Base-by-base conservation (phyloP, 2,113 vertebrate species). In the Grammomys dolichurus region DNA sequence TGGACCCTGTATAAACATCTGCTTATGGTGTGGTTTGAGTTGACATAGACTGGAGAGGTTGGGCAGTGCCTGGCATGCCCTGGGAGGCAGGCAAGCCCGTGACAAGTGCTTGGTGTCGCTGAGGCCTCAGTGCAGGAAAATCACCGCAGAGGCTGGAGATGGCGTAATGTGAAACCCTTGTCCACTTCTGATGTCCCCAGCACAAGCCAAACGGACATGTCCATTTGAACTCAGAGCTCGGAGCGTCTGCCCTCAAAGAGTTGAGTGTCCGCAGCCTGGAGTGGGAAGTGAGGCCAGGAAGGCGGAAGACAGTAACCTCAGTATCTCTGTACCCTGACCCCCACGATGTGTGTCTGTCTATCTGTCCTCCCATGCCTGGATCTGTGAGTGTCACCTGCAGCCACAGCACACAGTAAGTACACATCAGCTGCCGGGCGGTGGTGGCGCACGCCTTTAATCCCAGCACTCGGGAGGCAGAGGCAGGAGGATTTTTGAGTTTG, bases 141-240 rank as follows among this genome's bases (percentile, higher is more conserved):
- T 75, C 43, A 5, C 14, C 33, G 28, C 70, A 51, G 43, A 14
- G 36, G 75, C 63, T 82, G 88, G 24, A 11, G 88, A 65, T 13
- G 48, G 33, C 0, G 0, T 13, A 0, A 65, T 2, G 51, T 56
- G 24, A 31, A 43, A 78, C 16, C 20, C 54, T 2, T 5, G 2
- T 7, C 48, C 11, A 81, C 12, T 14, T 36, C 16, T 33, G 72
- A 73, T 56, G 65, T 46, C 36, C 36, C 20, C 1, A 48, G 51
- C 51, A 56, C 33, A n/a, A 76, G 51, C 40, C 7, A 28, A 26
- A 17, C 2, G 33, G 26, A 17, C 5, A 0, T 60, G 60, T 5
- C 51, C 0, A 0, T 56, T 10, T 5, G 5, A 40, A 26, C 54
- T 46, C 67, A 1, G 91, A 48, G 91, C 67, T 48, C 31, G 7